Base-by-base conservation (phyloP, 2,797 vertebrate species). In the Trichosurus vulpecula region DNA sequence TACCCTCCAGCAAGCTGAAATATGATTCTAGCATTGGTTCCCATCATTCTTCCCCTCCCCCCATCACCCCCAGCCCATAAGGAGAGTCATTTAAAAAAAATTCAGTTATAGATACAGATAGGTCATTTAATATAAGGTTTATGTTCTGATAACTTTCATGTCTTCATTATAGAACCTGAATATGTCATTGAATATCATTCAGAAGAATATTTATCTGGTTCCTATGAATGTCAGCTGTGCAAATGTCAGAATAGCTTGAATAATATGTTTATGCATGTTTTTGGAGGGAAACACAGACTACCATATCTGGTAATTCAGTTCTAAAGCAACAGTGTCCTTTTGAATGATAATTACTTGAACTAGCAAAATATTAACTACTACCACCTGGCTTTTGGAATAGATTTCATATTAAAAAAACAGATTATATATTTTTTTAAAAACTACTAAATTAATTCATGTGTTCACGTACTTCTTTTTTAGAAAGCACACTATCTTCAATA, bases 221-320 rank as follows among this genome's bases (percentile, higher is more conserved):
- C 97, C 2, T 98, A 98, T 92, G 98, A 98, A 66, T 98, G 98
- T 96, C 97, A 96, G 22, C 94, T 98, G 0, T 98, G 98, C 92
- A 66, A 57, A 53, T 98, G 97, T 94, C 97, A 96, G 93, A 92
- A 97, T 91, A 96, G 97, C 93, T 35, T 98, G 81, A 96, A 66
- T 74, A 98, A 96, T 94, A 98, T 98, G 98, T 98, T 98, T 89
- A 98, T 98, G 98, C 98, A 98, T 56, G 95, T 98, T 97, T 98
- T 98, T 97, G 98, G 98, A 53, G 96, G 96, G 91, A 98, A 98
- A 95, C 98, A 98, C 55, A 98, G 96, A 53, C 92, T 98, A 35
- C 94, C 96, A 27, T 98, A 98, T 81, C 53, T 98, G 97, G 97
- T 98, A 97, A 98, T 98, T 61, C 12, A 29, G 31, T 95, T 87